Evolutionary conservation across 2,797 vertebrate species (phyloP), one percentile per base, ranked within the genome.

Genomic region (Staurois parvus): DNA sequence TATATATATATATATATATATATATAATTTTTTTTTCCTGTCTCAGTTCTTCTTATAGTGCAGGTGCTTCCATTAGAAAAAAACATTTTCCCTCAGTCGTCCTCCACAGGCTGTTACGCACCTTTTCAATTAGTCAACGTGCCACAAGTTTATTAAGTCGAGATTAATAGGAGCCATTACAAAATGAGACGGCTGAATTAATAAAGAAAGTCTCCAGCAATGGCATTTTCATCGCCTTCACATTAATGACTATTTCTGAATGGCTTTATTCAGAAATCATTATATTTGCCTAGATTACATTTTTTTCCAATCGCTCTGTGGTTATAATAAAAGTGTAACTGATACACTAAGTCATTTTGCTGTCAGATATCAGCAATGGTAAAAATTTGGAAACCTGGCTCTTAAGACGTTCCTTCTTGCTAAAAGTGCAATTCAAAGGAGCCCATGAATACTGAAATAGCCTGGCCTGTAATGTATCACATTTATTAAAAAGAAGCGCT

Each of bases 231-330:
- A 85, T 28, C 78, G 56, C 77, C 84, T 81, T 26, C 78, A 67
- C 77, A 52, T 85, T 85, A 85, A 85, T 80, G 76, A 85, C 84
- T 74, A 67, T 85, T 80, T 48, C 84, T 81, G 84, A 85, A 85
- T 75, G 78, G 66, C 77, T 72, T 76, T 56, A 80, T 81, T 85
- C 84, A 85, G 69, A 81, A 81, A 80, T 80, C 84, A 85, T 85
- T 85, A 75, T 85, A 85, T 75, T 80, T 75, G 77, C 8, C 24
- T 68, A 81, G 70, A 75, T 85, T 70, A 69, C 17, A 15, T 68
- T 81, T 85, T 85, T 80, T 85, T 68, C 83, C 84, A 76, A 37
- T 74, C n/a, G 40, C 40, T 70, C 84, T 70, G 6, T 17, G 56
- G 70, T 81, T 69, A 80, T 76, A 81, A 80, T 73, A 68, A 85